A percentile compares a stretch with the other conserved stretches of the same genome.
Evolutionary conservation across 2,888 invertebrate genomes (phyloP).

Genomic region (Cryptosula pallasiana): DNA sequence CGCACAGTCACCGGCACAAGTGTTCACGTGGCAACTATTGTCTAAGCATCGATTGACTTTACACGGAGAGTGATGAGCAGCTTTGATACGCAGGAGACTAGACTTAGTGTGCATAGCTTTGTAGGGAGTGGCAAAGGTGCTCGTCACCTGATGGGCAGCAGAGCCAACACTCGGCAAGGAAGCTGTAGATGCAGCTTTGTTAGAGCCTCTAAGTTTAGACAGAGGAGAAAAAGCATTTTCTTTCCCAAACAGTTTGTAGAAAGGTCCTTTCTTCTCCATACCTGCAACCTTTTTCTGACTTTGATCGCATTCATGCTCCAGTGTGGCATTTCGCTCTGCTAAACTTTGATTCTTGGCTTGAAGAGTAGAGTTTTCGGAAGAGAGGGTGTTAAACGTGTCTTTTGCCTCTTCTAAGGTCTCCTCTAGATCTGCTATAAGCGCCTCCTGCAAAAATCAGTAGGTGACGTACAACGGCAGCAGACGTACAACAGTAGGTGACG

Average conservation of each 20-base stretch:
- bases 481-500: no score
- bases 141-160: not conserved
- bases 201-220: no score
- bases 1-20: no score
- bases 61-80: slow-evolving; percentile 27
- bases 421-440: slow-evolving; percentile 30
- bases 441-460: no score
- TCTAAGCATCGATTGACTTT: slow-evolving; percentile 5
- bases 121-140: slow-evolving; percentile 10
- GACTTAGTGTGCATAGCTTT: slow-evolving; percentile 37
- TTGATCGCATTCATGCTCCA: slow-evolving; percentile 28
- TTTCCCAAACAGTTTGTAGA: not conserved
- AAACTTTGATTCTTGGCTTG: no score
- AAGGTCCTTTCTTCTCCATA: not conserved
- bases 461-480: no score
- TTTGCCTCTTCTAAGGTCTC: slow-evolving; percentile 44
- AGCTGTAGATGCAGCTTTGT: not conserved
- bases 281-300: not conserved
- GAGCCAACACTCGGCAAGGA: not conserved
- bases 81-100: slow-evolving; percentile 36
- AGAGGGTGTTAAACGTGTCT: slow-evolving; percentile 43
- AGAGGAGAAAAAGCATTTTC: not conserved
- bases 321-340: slow-evolving; percentile 34
- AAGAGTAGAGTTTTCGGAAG: no score
- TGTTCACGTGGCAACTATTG: slow-evolving; percentile 2